Percentiles rank a stretch among this genome's conserved stretches.
Conservation (phyloP, 2,888 invertebrate species). For the Sesamia inferens region DNA sequence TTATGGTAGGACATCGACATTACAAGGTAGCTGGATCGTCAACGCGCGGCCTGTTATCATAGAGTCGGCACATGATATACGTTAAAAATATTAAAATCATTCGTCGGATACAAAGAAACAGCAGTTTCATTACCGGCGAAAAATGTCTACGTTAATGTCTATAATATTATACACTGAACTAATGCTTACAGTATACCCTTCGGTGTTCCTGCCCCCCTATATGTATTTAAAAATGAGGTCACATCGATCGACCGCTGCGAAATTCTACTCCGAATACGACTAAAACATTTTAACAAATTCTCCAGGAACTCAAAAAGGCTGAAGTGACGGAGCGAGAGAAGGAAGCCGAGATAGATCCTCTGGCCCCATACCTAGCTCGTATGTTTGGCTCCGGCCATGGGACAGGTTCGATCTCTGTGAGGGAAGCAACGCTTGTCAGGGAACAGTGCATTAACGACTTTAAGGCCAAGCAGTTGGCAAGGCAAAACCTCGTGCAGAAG, state of each 20-base stretch:
- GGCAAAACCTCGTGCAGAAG: conserved; percentile 91
- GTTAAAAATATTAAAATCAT: not conserved
- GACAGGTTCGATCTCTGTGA: conserved; percentile 79
- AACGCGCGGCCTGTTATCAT: not conserved
- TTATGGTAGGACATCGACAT: not conserved
- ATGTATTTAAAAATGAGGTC: not conserved
- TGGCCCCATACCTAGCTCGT: conserved; percentile 91
- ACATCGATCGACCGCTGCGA: not conserved
- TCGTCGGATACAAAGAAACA: not conserved
- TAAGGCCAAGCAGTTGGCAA: conserved; percentile 90
- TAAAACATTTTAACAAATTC: not conserved
- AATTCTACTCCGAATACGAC: not conserved
- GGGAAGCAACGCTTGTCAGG: conserved; percentile 86
- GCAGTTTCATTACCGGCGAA: not conserved
- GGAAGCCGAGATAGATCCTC: conserved; percentile 91
- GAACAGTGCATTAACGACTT: conserved; percentile 92
- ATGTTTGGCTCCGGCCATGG: conserved; percentile 87
- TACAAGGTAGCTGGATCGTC: not conserved
- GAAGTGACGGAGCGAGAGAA: conserved; percentile 90
- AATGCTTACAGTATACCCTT: not conserved
- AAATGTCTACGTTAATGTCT: not conserved
- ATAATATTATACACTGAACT: not conserved
- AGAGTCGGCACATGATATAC: not conserved
- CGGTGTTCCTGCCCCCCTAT: not conserved
- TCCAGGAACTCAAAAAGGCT: conserved; percentile 86